phyloP scores from a whole-genome alignment of 1,140 invertebrate genomes.

The Parapsyche elsis region DNA sequence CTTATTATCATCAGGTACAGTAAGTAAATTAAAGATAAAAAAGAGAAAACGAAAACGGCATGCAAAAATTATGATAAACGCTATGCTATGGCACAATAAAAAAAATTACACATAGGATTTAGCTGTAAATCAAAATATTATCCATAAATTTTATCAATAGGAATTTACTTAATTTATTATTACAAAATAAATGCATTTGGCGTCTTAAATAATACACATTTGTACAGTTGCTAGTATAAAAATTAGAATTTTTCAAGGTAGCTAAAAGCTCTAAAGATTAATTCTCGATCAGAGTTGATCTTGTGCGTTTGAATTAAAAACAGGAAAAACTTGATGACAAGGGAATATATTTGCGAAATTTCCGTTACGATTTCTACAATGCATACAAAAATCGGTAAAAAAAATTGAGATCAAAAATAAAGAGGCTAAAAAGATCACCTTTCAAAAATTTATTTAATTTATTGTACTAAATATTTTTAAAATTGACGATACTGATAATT shows the following conservation, averaged over 20 bases:
- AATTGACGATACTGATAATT: too few species aligned
- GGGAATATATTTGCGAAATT: background rate
- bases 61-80: background rate
- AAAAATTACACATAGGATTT: background rate
- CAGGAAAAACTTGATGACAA: background rate
- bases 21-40: background rate
- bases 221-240: background rate
- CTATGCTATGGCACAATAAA: background rate
- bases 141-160: background rate
- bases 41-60: background rate
- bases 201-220: background rate
- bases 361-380: background rate
- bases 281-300: too few species aligned
- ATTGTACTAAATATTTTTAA: too few species aligned
- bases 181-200: too few species aligned
- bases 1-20: constrained; percentile 33
- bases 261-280: too few species aligned
- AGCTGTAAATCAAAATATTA: background rate
- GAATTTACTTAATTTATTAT: background rate
- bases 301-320: background rate
- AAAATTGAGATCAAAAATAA: background rate
- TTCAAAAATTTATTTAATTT: background rate
- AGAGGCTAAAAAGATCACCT: background rate
- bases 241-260: too few species aligned
- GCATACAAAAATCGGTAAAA: background rate